Conservation (phyloP, 2,888 invertebrate genomes). For the Napeogenes inachia region DNA sequence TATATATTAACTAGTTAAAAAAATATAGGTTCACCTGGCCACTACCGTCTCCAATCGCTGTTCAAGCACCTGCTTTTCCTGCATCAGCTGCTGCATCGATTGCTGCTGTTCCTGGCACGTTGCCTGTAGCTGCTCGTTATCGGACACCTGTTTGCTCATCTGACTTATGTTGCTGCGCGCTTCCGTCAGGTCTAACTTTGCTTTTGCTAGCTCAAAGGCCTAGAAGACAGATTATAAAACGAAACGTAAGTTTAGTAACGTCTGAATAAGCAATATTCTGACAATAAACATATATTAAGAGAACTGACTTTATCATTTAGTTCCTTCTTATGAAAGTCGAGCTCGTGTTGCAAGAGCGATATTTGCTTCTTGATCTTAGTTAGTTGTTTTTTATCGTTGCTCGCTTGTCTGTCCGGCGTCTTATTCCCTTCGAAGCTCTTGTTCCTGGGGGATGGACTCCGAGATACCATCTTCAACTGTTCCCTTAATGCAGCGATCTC, state of each 20-base stretch:
- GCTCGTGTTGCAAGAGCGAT: conserved; percentile 62
- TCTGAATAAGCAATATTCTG: background rate
- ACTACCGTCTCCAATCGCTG: conserved; percentile 46
- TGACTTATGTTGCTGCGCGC: conserved; percentile 68
- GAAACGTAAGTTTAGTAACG: background rate
- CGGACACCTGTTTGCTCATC: conserved; percentile 60
- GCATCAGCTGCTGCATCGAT: conserved; percentile 39
- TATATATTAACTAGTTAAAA: background rate
- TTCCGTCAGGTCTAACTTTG: conserved; percentile 69
- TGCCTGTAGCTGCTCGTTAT: conserved; percentile 43
- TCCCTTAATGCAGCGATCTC: conserved; percentile 69
- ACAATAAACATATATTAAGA: conserved; percentile 4
- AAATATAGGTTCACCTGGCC: conserved; percentile 40
- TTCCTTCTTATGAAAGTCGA: conserved; percentile 70
- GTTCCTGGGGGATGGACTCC: conserved; percentile 78
- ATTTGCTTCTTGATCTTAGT: conserved; percentile 71
- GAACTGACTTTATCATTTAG: conserved; percentile 64
- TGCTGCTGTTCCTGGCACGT: conserved; percentile 32
- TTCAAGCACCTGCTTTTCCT: conserved; percentile 43
- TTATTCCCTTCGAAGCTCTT: conserved; percentile 74
- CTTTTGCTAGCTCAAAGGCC: conserved; percentile 73
- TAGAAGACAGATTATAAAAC: conserved; percentile 29
- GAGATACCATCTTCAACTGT: conserved; percentile 65
- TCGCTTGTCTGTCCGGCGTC: conserved; percentile 67
- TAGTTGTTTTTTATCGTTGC: conserved; percentile 77